These are phyloP conservation scores for Amphiprion percula DNA, from an alignment of 2,113 vertebrate genomes.

Conservation along the genomic window DNA sequence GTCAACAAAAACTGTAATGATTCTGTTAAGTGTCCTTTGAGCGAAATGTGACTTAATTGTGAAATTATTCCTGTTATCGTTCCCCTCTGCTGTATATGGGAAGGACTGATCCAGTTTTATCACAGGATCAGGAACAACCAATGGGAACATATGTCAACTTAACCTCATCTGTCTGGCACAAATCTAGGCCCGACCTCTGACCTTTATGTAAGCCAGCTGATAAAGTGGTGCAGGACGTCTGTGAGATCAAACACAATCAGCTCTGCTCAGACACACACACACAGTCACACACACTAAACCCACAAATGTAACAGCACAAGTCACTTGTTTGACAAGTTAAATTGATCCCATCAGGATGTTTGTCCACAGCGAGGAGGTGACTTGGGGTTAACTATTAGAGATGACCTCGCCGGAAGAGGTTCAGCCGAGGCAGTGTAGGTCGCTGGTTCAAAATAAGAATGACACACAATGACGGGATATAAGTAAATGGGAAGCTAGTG, in stretches of 20 bases:
- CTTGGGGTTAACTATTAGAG: slow-evolving; percentile 41
- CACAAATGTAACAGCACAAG: background rate
- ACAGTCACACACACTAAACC: slow-evolving; percentile 1
- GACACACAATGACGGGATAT: background rate
- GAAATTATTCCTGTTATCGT: too few species aligned
- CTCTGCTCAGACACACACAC: slow-evolving; percentile 12
- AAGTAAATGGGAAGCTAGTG: slow-evolving; percentile 34
- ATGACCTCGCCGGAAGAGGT: slow-evolving; percentile 12
- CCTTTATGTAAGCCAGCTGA: slow-evolving; percentile 44
- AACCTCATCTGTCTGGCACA: slow-evolving; percentile 46
- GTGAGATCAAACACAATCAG: slow-evolving; percentile 29
- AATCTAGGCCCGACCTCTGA: slow-evolving; percentile 35
- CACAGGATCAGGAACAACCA: slow-evolving; percentile 10
- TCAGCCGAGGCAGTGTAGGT: slow-evolving; percentile 8
- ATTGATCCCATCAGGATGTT: slow-evolving; percentile 49
- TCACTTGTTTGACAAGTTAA: slow-evolving; percentile 34
- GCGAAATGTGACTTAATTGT: too few species aligned
- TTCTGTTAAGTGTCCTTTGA: too few species aligned
- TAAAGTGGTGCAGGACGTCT: slow-evolving; percentile 46
- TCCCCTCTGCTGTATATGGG: too few species aligned
- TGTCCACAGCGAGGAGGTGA: slow-evolving; percentile 27
- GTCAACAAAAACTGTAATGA: too few species aligned
- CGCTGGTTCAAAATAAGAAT: slow-evolving; percentile 44
- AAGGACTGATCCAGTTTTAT: slow-evolving; percentile 4
- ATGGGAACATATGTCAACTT: slow-evolving; percentile 31